Base-by-base conservation (phyloP, 1,140 invertebrate genomes). In the Procambarus clarkii region DNA sequence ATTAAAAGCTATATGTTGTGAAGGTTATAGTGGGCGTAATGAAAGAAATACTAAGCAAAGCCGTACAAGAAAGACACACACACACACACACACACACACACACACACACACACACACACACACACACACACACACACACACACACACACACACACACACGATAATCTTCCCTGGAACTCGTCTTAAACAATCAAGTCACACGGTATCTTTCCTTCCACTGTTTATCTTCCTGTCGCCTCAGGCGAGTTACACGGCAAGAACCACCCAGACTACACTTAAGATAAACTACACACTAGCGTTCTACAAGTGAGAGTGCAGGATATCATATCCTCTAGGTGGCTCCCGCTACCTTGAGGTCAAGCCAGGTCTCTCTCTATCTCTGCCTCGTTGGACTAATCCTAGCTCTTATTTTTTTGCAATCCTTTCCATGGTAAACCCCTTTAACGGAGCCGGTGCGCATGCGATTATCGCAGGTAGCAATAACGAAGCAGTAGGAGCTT, bases 391-490 rank as follows among this genome's bases (percentile, higher is more conserved):
- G 78, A 80, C 48, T 80, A 80, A 80, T 80, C 78, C 78, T 50
- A 48, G n/a, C 11, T 54, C 13, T 54, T 8, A 54, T 45, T 48
- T 45, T 80, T 80, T 80, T 48, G 45, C 15, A 11, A 60, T 85
- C 69, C 64, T 80, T 80, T 4, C 79, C n/a, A 50, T 7, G 84
- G 69, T 86, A 86, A 77, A 46, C 71, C 71, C 46, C 71, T 54
- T 86, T 86, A 86, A 86, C 74, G 77, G 48, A 77, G 54, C 71
- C 77, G 84, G 71, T 46, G 24, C 48, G 84, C 71, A 24, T 86
- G 76, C 54, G 84, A 86, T 86, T 77, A 77, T 77, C 84, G 34
- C 84, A 54, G 9, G 71, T 86, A 34, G 64, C n/a, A 46, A 76
- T 44, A 76, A 50, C 84, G 69, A 34, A n/a, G 18, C 5, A 15